These are phyloP conservation scores for Boulengeromyrus knoepffleri DNA, from an alignment of 2,113 vertebrate genomes.

Conservation along the genomic window DNA sequence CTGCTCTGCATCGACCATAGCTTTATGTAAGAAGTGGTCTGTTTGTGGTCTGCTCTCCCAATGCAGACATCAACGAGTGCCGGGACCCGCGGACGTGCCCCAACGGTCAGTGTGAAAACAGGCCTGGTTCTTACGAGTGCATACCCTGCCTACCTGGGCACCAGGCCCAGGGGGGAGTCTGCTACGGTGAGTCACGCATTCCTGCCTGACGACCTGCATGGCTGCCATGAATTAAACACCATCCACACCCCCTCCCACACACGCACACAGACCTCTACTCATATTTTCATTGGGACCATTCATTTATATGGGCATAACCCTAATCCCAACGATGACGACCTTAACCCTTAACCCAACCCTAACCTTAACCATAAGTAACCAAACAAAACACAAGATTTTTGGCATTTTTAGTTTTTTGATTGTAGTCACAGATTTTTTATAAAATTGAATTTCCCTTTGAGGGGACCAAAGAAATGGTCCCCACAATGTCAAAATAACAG, in stretches of 20 bases:
- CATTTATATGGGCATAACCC: too few species aligned
- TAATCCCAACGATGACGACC: too few species aligned
- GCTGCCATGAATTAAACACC: background rate
- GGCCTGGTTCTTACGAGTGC: slow-evolving; percentile 74
- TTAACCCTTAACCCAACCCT: too few species aligned
- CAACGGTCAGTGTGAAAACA: slow-evolving; percentile 75
- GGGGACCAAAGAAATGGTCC: too few species aligned
- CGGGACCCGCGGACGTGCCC: slow-evolving; percentile 64
- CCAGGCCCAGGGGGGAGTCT: slow-evolving; percentile 63
- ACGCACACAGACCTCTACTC: background rate
- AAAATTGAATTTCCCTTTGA: too few species aligned
- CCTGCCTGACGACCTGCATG: background rate
- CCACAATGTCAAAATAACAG: too few species aligned
- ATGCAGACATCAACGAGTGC: slow-evolving; percentile 78
- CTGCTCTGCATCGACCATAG: background rate
- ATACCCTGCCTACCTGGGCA: slow-evolving; percentile 71
- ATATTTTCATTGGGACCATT: too few species aligned
- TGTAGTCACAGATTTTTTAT: too few species aligned
- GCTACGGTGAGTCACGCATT: slow-evolving; percentile 63
- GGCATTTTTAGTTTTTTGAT: too few species aligned
- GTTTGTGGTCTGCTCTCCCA: background rate
- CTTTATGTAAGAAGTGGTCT: background rate
- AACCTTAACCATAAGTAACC: too few species aligned
- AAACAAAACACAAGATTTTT: too few species aligned
- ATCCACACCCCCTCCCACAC: background rate